Conservation (phyloP, 2,797 vertebrate species). For the Hafferia zeledoni region DNA sequence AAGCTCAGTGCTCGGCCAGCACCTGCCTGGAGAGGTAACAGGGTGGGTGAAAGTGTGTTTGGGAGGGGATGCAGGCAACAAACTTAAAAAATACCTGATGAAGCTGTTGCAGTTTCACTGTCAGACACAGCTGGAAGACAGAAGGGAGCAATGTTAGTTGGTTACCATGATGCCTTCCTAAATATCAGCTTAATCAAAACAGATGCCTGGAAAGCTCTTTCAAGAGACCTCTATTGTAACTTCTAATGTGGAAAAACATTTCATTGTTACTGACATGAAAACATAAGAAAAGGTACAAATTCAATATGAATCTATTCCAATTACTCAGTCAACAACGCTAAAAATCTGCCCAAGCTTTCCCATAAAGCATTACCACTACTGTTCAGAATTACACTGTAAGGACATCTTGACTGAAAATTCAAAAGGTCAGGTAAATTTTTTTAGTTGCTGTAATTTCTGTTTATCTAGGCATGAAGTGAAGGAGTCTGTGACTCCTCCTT, state of each 20-base stretch:
- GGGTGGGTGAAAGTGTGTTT: background rate
- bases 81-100: slow-evolving; percentile 48
- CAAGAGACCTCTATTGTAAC: background rate
- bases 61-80: background rate
- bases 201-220: background rate
- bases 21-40: background rate
- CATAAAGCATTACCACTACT: background rate
- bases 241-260: background rate
- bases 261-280: background rate
- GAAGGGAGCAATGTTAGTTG: background rate
- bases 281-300: background rate
- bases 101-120: background rate
- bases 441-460: background rate
- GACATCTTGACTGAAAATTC: background rate
- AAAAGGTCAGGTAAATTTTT: background rate
- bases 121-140: slow-evolving; percentile 42
- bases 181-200: background rate
- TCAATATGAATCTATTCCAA: background rate
- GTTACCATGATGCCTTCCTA: background rate
- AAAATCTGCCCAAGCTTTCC: background rate
- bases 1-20: background rate
- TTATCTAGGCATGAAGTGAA: background rate
- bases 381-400: background rate
- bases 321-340: background rate
- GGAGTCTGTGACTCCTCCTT: background rate